These are phyloP conservation scores for Athalia cordata DNA, from an alignment of 2,888 invertebrate genomes.

Conservation along the genomic window DNA sequence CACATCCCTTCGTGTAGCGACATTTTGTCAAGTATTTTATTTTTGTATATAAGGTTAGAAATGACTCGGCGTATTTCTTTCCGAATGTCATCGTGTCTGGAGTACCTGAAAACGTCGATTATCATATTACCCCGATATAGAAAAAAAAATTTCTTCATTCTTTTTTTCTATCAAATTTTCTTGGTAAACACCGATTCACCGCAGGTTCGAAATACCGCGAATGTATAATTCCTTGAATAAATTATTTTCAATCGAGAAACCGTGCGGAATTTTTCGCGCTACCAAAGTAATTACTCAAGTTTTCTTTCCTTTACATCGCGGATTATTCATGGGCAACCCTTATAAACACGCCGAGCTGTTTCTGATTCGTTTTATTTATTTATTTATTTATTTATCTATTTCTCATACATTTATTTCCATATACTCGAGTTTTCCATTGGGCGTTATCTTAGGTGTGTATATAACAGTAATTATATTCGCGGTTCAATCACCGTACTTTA, in stretches of 20 bases:
- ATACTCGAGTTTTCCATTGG: too few species aligned
- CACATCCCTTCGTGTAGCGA: not conserved
- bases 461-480: too few species aligned
- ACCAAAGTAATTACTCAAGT: constrained; percentile 10
- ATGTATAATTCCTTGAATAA: not conserved
- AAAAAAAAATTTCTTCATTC: too few species aligned
- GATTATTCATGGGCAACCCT: not conserved
- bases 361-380: not conserved
- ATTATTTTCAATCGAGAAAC: not conserved
- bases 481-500: not conserved
- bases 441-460: too few species aligned
- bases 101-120: too few species aligned
- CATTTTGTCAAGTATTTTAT: not conserved
- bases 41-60: not conserved
- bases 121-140: too few species aligned
- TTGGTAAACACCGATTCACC: too few species aligned
- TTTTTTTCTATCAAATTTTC: too few species aligned
- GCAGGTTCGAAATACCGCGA: too few species aligned
- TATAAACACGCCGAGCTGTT: not conserved
- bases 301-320: not conserved
- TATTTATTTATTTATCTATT: not conserved
- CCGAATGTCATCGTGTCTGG: not conserved
- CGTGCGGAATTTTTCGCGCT: not conserved
- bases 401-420: too few species aligned
- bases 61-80: not conserved